Base-by-base conservation (phyloP, 1,140 invertebrate genomes). In the Cyclina sinensis region DNA sequence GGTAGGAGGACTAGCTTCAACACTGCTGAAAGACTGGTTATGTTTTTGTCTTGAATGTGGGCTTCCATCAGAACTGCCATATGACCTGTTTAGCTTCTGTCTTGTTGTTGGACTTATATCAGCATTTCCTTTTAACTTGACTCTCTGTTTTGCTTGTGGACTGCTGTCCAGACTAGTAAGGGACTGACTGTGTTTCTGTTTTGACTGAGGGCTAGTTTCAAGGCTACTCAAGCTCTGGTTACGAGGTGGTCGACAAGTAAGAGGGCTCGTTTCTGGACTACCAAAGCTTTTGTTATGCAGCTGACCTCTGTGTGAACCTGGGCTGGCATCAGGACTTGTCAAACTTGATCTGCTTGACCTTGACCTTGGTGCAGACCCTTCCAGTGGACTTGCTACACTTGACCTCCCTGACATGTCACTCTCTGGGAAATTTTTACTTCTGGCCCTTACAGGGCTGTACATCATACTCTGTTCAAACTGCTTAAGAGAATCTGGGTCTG, bases 391-490 rank as follows among this genome's bases (percentile, higher is more conserved):
- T 9, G 54, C 73, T 35, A 87, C 32, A 57, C 85, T 87, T 14
- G 35, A 65, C 24, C 85, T 65, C 21, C 51, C 57, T 43, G 85
- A 87, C 57, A 74, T 79, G n/a, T 87, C 85, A 3, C 21, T 62
- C 48, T 76, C 73, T n/a, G 70, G 65, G n/a, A 54, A 57, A 14
- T n/a, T 59, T 39, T 78, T 87, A 46, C 35, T 32, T 27, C 85
- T 35, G 16, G 70, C 57, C 27, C 85, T 57, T 4, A 87, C 85
- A 11, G 85, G 85, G 62, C 85, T 87, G 43, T 87, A 87, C 85
- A 87, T 76, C 85, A 87, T 87, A 54, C 85, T 87, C 46, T 87
- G 85, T 46, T 87, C 85, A 62, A 87, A 80, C 59, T 87, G 85
- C 54, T 78, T 87, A 48, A 87, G 43, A n/a, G 85, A 87, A 80